These are phyloP conservation scores for Drosophila sulfurigaster DNA, from an alignment of 1,140 invertebrate genomes.

Conservation along the genomic window DNA sequence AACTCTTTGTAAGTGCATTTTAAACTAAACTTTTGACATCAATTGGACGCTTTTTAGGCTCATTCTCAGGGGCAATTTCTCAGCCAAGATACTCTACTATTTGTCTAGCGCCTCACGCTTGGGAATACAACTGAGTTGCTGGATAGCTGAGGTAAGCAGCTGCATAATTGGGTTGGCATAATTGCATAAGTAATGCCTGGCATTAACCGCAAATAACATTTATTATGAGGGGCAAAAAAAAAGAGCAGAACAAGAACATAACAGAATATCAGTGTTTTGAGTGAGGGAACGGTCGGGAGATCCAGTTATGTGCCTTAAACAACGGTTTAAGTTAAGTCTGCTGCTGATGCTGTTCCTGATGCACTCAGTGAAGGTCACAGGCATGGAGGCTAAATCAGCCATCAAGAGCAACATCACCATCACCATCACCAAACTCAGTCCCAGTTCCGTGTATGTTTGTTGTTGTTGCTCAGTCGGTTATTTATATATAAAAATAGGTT, in stretches of 20 bases:
- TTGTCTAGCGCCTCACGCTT: constrained; percentile 17
- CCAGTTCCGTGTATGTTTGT: constrained; percentile 55
- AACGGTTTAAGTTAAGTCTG: constrained; percentile 57
- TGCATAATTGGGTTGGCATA: constrained; percentile 51
- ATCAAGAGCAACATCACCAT: not conserved
- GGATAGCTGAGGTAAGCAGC: not conserved
- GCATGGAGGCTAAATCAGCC: constrained; percentile 17
- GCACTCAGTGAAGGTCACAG: constrained; percentile 63
- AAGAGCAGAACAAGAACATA: constrained; percentile 15
- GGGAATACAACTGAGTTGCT: constrained; percentile 22
- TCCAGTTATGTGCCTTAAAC: constrained; percentile 60
- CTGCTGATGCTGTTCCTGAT: constrained; percentile 38
- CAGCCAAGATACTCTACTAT: constrained; percentile 15
- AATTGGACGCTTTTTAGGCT: constrained; percentile 36
- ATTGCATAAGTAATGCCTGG: constrained; percentile 47
- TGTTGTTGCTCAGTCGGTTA: not conserved
- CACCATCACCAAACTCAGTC: constrained; percentile 47
- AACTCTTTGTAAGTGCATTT: not conserved
- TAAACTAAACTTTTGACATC: constrained; percentile 24
- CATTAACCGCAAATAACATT: constrained; percentile 46
- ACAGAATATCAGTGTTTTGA: too few species aligned
- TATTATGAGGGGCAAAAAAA: constrained; percentile 24
- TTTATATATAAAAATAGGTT: constrained; percentile 76
- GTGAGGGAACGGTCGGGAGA: not conserved
- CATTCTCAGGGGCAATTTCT: constrained; percentile 36